Evolutionary conservation across 1,140 invertebrate species (phyloP).

Genomic region (Drosophila nasuta): DNA sequence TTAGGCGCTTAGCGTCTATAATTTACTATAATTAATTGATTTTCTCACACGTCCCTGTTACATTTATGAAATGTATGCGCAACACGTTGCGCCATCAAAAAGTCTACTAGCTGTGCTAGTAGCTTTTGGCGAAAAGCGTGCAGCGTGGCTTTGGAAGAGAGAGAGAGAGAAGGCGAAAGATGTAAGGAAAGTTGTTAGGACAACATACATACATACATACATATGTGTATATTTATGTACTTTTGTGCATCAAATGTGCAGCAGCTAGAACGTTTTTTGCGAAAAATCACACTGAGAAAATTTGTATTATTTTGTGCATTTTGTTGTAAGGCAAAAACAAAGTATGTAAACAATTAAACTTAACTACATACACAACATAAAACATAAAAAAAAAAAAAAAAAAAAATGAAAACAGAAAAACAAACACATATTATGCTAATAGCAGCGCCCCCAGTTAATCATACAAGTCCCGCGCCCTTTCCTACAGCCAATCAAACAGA

Average conservation of each 20-base stretch:
- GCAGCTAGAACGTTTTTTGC: conserved; percentile 45
- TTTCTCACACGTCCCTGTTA: conserved; percentile 73
- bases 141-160: conserved; percentile 18
- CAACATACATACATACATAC: conserved; percentile 53
- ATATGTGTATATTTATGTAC: conserved; percentile 61
- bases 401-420: too few species aligned
- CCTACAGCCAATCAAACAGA: not conserved
- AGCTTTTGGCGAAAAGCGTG: conserved; percentile 32
- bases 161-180: conserved; percentile 35
- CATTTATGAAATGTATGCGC: conserved; percentile 77
- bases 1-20: conserved; percentile 68
- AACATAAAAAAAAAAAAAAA: conserved; percentile 2
- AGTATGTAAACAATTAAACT: conserved; percentile 31
- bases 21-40: conserved; percentile 27
- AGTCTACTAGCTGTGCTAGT: conserved; percentile 65
- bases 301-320: conserved; percentile 81
- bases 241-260: conserved; percentile 68
- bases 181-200: not conserved
- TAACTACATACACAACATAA: conserved; percentile 5
- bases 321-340: conserved; percentile 53
- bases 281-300: conserved; percentile 48
- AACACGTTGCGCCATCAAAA: conserved; percentile 25
- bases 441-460: conserved; percentile 49
- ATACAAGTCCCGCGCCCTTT: conserved; percentile 4
- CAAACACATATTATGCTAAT: conserved; percentile 47